Evolutionary conservation across 1,140 invertebrate species (phyloP), one percentile per base, ranked within the genome.

Genomic region (Ostrea edulis): DNA sequence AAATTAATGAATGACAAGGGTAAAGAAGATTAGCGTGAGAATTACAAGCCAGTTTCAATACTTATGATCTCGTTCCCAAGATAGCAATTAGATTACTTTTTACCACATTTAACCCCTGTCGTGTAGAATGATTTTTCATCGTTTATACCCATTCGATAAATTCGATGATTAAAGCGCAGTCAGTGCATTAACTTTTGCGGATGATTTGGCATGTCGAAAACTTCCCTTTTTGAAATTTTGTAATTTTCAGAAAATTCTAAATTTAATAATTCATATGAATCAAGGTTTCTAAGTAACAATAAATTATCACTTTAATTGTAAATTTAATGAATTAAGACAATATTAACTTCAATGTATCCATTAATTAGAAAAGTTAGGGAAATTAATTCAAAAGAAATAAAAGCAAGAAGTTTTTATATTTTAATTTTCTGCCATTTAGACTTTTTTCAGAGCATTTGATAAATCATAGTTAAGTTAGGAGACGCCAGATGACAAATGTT

Each of bases 181-280:
- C 1, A 8, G n/a, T 20, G 14, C 17, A n/a, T 62, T n/a, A 62
- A 20, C 5, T 62, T 62, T n/a, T 20, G 17, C 7, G 17, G 55
- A 62, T 62, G 17, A 62, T 20, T 20, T 20, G 55, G 55, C 55
- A 7, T 62, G n/a, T 62, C 8, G n/a, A 62, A 17, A 62, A 62
- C 55, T 17, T n/a, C 55, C n/a, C 14, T 14, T 58, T 58, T 20
- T 0, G 17, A 5, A 58, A 0, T 62, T 62, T 1, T 20, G 55
- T n/a, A 62, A 77, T 77, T 77, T 77, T 77, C 29, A 77, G 68
- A 77, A 71, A 77, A 77, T 77, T 29, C 25, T 62, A 12, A 20
- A 62, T 17, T 77, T 14, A 77, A 29, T 12, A 29, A 77, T 77
- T 77, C 68, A 14, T 29, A 22, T 71, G 22, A n/a, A n/a, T 44